These are phyloP conservation scores for Sminthopsis crassicaudata DNA, from an alignment of 2,113 vertebrate species.

Conservation along the genomic window DNA sequence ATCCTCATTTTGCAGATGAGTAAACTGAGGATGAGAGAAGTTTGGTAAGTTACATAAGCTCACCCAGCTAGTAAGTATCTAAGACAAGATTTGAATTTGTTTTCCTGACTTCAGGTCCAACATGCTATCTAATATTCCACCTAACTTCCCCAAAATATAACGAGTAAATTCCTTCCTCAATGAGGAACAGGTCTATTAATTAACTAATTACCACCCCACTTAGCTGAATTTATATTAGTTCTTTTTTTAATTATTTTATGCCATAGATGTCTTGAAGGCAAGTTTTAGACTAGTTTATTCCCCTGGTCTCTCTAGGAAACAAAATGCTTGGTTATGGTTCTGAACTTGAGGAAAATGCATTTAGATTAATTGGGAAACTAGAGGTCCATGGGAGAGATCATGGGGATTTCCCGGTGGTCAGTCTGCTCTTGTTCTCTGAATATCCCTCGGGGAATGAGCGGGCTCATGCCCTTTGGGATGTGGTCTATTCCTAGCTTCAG, in stretches of 20 bases:
- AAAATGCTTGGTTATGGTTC: background rate
- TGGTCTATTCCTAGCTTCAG: background rate
- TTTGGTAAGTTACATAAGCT: background rate
- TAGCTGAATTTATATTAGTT: background rate
- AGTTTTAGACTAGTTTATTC: background rate
- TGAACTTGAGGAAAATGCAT: background rate
- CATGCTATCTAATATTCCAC: background rate
- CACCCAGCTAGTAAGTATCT: background rate
- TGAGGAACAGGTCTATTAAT: background rate
- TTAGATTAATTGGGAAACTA: background rate
- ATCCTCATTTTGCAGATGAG: background rate
- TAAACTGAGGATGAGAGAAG: background rate
- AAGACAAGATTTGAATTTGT: background rate
- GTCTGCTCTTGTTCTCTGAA: background rate
- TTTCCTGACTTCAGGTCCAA: background rate
- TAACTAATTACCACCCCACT: background rate
- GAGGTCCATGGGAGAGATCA: background rate
- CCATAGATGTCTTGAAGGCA: background rate
- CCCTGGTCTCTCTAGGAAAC: background rate
- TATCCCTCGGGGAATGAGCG: background rate
- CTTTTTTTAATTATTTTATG: background rate
- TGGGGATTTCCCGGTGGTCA: background rate
- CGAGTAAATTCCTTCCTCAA: background rate
- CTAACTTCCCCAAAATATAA: background rate
- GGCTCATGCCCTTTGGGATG: background rate